Percentiles rank a stretch among this genome's conserved stretches.
These are phyloP conservation scores for Siphlonurus alternatus DNA, from an alignment of 2,888 invertebrate species.

Conservation along the genomic window DNA sequence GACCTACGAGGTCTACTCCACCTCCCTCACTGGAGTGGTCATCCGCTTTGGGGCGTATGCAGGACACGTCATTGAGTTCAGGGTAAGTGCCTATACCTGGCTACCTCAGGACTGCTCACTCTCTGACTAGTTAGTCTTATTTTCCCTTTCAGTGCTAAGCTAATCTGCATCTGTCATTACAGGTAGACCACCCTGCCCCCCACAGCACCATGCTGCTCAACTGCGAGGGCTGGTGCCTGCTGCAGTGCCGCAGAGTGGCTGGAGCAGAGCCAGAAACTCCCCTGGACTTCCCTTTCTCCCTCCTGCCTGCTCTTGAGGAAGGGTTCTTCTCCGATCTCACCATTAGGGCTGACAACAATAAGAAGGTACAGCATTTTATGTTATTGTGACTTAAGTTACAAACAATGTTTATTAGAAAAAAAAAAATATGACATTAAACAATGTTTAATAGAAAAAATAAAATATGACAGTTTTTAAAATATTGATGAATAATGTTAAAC, in stretches of 20 bases:
- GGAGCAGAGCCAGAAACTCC: conserved; percentile 29
- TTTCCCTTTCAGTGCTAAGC: no score
- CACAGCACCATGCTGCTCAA: conserved; percentile 36
- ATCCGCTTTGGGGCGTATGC: conserved; percentile 43
- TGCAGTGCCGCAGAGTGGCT: conserved; percentile 39
- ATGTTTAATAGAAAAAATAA: no score
- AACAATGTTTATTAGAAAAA: no score
- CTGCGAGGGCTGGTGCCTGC: conserved; percentile 42
- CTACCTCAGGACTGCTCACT: neutral
- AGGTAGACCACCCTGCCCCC: conserved; percentile 34
- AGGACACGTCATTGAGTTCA: conserved; percentile 47
- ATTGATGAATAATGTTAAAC: no score
- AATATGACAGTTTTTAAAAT: no score
- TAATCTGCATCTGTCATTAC: no score
- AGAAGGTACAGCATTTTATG: conserved; percentile 33
- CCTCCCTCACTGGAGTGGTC: conserved; percentile 25
- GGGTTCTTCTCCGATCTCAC: conserved; percentile 41
- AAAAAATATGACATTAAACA: no score
- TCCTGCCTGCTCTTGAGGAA: conserved; percentile 26
- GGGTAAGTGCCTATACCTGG: conserved; percentile 18
- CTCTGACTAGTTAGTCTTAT: no score
- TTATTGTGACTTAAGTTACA: no score
- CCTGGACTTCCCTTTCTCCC: conserved; percentile 38
- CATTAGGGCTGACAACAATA: conserved; percentile 33
- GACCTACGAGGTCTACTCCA: conserved; percentile 40